phyloP scores from a whole-genome alignment of 2,113 vertebrate genomes.

The Penelope pileata region DNA sequence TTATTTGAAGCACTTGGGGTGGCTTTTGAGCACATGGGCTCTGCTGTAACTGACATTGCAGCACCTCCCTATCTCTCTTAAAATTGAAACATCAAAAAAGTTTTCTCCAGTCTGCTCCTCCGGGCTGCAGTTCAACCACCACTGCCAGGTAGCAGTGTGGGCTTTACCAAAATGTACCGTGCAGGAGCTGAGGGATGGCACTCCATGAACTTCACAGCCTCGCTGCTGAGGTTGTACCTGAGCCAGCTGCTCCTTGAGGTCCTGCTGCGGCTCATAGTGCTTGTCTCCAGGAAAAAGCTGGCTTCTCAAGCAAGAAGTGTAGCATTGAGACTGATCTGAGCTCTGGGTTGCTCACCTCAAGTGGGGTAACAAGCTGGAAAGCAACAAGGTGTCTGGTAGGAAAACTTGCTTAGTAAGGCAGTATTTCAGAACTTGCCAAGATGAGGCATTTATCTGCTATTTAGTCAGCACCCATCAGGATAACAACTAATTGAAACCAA shows the following conservation, averaged over 20 bases:
- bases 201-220: neutral
- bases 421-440: neutral
- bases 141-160: neutral
- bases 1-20: neutral
- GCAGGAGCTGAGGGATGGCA: neutral
- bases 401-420: neutral
- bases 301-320: neutral
- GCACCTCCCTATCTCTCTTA: neutral
- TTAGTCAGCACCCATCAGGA: conserved; percentile 1
- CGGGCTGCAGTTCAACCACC: accelerated
- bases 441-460: neutral
- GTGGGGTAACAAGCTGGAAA: neutral
- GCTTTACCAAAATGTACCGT: neutral
- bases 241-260: neutral
- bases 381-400: neutral
- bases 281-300: neutral
- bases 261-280: accelerated
- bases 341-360: neutral
- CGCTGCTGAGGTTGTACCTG: neutral
- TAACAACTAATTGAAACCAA: conserved; percentile 49
- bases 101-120: neutral
- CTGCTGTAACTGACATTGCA: neutral
- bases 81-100: accelerated
- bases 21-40: neutral
- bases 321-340: neutral